A percentile compares a stretch with the other conserved stretches of the same genome.
Evolutionary conservation across 1,140 invertebrate genomes (phyloP).

Genomic region (Hycleus cichorii): DNA sequence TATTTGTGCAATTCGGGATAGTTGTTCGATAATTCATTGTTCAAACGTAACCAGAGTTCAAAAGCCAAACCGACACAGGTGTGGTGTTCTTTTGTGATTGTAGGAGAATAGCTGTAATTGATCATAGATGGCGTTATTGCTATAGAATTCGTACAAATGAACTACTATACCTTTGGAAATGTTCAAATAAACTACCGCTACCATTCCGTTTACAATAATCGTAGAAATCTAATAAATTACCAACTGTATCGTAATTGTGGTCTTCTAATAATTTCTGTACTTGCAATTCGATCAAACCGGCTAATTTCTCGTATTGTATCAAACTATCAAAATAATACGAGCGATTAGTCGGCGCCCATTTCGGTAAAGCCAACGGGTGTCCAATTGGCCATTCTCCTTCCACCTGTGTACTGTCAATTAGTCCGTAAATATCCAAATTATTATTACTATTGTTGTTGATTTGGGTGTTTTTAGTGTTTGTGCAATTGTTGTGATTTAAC

Average conservation of each 20-base stretch:
- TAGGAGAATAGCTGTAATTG: constrained; percentile 48
- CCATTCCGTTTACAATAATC: constrained; percentile 58
- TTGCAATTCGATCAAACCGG: constrained; percentile 63
- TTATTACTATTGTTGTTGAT: constrained; percentile 5
- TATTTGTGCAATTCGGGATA: constrained; percentile 58
- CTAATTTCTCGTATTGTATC: constrained; percentile 71
- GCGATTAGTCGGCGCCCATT: constrained; percentile 48
- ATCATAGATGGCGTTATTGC: constrained; percentile 8
- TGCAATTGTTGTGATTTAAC: too few species aligned
- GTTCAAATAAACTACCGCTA: constrained; percentile 53
- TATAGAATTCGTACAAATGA: not conserved
- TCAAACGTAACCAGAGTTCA: constrained; percentile 61
- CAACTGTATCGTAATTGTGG: constrained; percentile 80
- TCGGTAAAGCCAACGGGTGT: constrained; percentile 60
- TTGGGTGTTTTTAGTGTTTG: not conserved
- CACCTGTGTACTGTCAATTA: constrained; percentile 42
- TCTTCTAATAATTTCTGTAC: constrained; percentile 68
- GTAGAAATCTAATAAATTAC: constrained; percentile 76
- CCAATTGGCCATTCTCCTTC: constrained; percentile 51
- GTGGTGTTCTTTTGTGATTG: constrained; percentile 68
- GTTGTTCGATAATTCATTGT: constrained; percentile 46
- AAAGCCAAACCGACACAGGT: constrained; percentile 83
- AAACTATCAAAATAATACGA: constrained; percentile 48
- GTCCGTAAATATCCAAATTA: constrained; percentile 20
- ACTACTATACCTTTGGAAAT: constrained; percentile 51